These are phyloP conservation scores for Diglossa cyanea DNA, from an alignment of 2,797 vertebrate species.

Conservation along the genomic window DNA sequence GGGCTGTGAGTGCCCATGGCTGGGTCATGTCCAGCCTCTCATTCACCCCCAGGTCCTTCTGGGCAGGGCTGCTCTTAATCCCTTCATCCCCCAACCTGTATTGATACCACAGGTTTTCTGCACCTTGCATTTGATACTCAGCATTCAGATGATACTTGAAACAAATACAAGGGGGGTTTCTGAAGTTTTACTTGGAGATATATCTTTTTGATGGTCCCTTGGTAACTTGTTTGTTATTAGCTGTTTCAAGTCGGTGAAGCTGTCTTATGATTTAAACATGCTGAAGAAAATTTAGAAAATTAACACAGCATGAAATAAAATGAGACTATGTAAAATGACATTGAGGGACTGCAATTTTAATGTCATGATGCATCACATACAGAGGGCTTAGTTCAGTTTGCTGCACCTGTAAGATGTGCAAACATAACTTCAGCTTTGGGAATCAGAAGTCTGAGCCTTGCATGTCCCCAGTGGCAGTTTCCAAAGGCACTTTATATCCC, in stretches of 20 bases:
- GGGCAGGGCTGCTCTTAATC: rapidly evolving
- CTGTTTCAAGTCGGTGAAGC: neutral
- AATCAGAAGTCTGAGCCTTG: neutral
- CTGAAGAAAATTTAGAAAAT: neutral
- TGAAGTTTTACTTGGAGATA: neutral
- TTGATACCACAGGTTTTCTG: rapidly evolving
- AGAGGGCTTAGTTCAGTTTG: neutral
- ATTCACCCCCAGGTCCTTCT: neutral
- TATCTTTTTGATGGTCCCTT: neutral
- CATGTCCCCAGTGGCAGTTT: neutral
- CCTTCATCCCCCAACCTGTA: neutral
- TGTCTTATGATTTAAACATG: neutral
- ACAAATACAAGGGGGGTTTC: rapidly evolving
- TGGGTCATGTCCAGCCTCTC: neutral
- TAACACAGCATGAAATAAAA: neutral
- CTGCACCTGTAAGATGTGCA: neutral
- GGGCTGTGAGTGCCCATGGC: rapidly evolving
- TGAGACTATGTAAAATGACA: neutral
- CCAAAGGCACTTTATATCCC: neutral
- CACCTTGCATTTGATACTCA: neutral
- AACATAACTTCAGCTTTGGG: neutral
- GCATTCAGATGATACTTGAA: neutral
- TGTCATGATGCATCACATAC: neutral
- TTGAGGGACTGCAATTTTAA: neutral
- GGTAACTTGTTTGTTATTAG: neutral